Percentiles rank a stretch among this genome's conserved stretches.
These are phyloP conservation scores for Drosophila tripunctata DNA, from an alignment of 2,888 invertebrate species.

Conservation along the genomic window DNA sequence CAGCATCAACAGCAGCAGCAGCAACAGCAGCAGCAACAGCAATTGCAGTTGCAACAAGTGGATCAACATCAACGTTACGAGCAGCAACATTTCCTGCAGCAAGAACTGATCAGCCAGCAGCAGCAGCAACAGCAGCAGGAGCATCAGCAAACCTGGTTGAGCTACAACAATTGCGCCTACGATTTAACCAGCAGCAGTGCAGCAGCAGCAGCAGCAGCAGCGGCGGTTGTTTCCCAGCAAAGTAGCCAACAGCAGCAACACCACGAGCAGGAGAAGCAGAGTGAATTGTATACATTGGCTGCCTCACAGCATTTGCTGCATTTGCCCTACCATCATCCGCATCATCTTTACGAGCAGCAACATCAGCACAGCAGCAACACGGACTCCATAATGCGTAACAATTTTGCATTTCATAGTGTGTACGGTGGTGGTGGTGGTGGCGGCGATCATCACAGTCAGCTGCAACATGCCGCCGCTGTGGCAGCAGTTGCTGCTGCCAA, in stretches of 20 bases:
- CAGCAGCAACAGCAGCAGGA: constrained; percentile 65
- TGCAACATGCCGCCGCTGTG: constrained; percentile 64
- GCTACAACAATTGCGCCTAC: constrained; percentile 57
- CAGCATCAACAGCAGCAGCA: constrained; percentile 65
- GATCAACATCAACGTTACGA: constrained; percentile 64
- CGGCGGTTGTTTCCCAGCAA: constrained; percentile 40
- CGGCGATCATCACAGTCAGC: constrained; percentile 57
- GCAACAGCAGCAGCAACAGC: constrained; percentile 58
- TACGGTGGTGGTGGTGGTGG: constrained; percentile 54
- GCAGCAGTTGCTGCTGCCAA: constrained; percentile 62
- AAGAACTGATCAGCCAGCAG: constrained; percentile 64
- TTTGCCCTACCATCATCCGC: constrained; percentile 52
- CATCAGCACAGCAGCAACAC: constrained; percentile 54
- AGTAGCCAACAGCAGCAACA: constrained; percentile 41
- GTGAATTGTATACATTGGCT: constrained; percentile 59
- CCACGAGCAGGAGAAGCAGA: constrained; percentile 49
- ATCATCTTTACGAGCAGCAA: constrained; percentile 67
- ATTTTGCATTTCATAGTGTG: constrained; percentile 75
- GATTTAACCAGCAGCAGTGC: constrained; percentile 61
- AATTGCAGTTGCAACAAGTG: constrained; percentile 49
- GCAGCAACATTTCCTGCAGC: constrained; percentile 63
- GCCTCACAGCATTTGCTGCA: constrained; percentile 68
- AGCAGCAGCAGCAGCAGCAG: constrained; percentile 36
- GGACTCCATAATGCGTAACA: constrained; percentile 81
- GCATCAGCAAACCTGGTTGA: constrained; percentile 59